Evolutionary conservation across 2,888 invertebrate genomes (phyloP).

Genomic region (Frankliniella fusca): DNA sequence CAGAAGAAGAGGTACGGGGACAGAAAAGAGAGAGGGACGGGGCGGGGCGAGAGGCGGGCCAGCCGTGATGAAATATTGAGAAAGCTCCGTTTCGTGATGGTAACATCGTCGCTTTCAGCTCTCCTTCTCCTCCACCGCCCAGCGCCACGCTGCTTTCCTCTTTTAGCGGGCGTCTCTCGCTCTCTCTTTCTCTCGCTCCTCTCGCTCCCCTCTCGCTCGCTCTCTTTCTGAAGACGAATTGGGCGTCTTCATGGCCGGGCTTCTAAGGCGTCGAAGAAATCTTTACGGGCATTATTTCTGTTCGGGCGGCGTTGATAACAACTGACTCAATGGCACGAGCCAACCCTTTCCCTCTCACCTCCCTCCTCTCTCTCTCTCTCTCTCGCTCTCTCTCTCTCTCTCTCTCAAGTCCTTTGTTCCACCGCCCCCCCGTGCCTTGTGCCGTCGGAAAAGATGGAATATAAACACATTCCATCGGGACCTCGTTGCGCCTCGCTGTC

Average conservation of each 20-base stretch:
- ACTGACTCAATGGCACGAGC: constrained; percentile 5
- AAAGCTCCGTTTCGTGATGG: constrained; percentile 19
- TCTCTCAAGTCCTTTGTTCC: background rate
- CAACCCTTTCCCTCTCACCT: background rate
- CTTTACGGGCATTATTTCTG: constrained; percentile 25
- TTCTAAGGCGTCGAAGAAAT: constrained; percentile 24
- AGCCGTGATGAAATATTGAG: constrained; percentile 19
- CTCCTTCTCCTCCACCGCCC: background rate
- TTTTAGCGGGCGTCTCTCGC: background rate
- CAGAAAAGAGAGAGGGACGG: background rate
- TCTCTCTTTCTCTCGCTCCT: too few relatives aligned
- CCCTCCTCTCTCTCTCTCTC: background rate
- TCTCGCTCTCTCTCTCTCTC: too few relatives aligned
- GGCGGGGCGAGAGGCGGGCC: background rate
- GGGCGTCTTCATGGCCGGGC: background rate
- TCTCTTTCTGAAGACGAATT: constrained; percentile 10
- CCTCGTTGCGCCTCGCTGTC: too few relatives aligned
- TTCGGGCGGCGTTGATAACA: constrained; percentile 14
- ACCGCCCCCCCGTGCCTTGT: background rate
- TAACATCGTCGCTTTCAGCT: constrained; percentile 22
- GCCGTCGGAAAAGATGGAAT: background rate
- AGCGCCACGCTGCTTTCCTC: background rate
- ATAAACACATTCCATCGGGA: background rate
- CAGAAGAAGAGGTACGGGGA: background rate
- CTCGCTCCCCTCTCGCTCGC: background rate